These are phyloP conservation scores for Piscicola geometra DNA, from an alignment of 2,888 invertebrate species.

Conservation along the genomic window DNA sequence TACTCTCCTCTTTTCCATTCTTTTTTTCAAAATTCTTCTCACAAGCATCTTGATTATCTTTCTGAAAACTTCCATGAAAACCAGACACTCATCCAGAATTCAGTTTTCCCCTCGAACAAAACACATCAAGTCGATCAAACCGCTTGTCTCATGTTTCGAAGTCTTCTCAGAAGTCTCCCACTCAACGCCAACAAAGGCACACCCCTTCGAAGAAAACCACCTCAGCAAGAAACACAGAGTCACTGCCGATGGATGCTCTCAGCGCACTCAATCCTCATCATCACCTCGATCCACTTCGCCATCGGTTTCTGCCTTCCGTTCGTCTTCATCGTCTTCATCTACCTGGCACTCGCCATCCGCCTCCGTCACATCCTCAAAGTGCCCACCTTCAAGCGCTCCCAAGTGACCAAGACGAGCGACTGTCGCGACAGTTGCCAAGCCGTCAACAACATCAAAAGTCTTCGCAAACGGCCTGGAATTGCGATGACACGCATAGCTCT, in stretches of 20 bases:
- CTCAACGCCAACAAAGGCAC: neutral
- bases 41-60: too few relatives aligned
- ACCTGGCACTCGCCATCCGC: constrained; percentile 30
- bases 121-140: neutral
- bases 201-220: neutral
- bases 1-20: neutral
- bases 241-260: neutral
- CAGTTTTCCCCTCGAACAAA: too few relatives aligned
- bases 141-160: neutral
- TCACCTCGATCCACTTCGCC: constrained; percentile 31
- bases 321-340: constrained; percentile 33
- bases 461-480: neutral
- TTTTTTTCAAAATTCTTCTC: neutral
- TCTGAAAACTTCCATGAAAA: too few relatives aligned
- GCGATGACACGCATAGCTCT: constrained; percentile 39
- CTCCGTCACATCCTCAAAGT: constrained; percentile 5
- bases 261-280: neutral
- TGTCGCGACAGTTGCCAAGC: neutral
- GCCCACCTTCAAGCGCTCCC: neutral
- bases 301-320: constrained; percentile 36
- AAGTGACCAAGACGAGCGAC: neutral
- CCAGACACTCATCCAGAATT: too few relatives aligned
- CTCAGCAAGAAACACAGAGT: neutral
- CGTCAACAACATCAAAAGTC: neutral
- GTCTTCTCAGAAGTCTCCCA: neutral